Conservation (phyloP, 1,140 invertebrate species). For the Magallana gigas region DNA sequence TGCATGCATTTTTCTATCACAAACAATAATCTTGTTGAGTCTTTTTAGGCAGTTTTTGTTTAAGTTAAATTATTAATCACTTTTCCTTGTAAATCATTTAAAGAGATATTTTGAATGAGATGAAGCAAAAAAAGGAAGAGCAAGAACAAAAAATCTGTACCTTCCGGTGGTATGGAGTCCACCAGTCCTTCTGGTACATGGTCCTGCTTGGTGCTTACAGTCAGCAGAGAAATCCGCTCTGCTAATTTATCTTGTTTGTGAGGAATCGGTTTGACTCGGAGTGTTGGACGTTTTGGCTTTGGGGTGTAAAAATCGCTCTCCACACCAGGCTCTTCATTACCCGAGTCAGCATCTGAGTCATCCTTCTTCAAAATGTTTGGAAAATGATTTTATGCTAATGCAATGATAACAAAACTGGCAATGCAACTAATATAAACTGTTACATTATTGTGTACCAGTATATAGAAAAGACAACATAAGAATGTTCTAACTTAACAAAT, state of each 20-base stretch:
- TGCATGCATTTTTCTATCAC: too few species aligned
- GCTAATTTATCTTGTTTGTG: slow-evolving; percentile 78
- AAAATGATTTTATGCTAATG: too few species aligned
- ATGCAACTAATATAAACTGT: too few species aligned
- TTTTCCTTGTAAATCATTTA: too few species aligned
- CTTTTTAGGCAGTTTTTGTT: too few species aligned
- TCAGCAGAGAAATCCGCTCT: slow-evolving; percentile 78
- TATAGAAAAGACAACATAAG: too few species aligned
- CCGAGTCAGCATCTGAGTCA: slow-evolving; percentile 92
- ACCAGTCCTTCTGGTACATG: slow-evolving; percentile 79
- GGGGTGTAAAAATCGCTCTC: slow-evolving; percentile 78
- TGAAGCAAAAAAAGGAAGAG: background rate
- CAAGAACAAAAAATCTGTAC: slow-evolving; percentile 68
- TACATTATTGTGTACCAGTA: too few species aligned
- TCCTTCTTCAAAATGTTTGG: slow-evolving; percentile 83
- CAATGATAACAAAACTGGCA: too few species aligned
- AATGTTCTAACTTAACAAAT: too few species aligned
- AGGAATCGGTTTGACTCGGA: slow-evolving; percentile 55
- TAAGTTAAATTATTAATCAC: too few species aligned
- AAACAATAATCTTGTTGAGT: too few species aligned
- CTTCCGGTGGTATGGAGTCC: slow-evolving; percentile 85
- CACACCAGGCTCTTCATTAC: slow-evolving; percentile 92
- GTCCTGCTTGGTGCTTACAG: slow-evolving; percentile 73
- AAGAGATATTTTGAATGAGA: too few species aligned
- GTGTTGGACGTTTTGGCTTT: slow-evolving; percentile 54